These are phyloP conservation scores for Apoderus coryli DNA, from an alignment of 2,888 invertebrate species.

Conservation along the genomic window DNA sequence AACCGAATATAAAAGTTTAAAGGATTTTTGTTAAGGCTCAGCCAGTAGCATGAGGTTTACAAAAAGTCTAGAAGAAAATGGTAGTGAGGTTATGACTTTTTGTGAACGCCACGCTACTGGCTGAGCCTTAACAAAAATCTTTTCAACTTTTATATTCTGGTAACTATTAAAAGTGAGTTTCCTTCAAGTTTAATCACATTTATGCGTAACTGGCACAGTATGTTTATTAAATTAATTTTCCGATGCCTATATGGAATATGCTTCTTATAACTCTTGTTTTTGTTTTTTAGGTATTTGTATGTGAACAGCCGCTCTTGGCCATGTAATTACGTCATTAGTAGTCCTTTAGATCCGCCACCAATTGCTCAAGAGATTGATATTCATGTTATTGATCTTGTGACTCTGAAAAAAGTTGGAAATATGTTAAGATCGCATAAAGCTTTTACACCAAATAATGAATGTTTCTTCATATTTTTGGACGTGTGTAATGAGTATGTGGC, in stretches of 20 bases:
- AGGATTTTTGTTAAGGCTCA: too few relatives aligned
- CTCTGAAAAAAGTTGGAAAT: conserved; percentile 58
- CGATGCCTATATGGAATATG: conserved; percentile 1
- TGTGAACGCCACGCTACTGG: too few relatives aligned
- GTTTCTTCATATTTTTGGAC: conserved; percentile 75
- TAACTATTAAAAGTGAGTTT: too few relatives aligned
- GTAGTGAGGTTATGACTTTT: too few relatives aligned
- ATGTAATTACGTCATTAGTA: conserved; percentile 53
- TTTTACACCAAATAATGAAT: conserved; percentile 71
- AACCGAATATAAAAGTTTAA: too few relatives aligned
- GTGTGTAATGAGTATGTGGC: conserved; percentile 71
- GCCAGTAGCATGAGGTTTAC: too few relatives aligned
- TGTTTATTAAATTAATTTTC: too few relatives aligned
- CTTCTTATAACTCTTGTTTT: conserved; percentile 4
- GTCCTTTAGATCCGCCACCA: conserved; percentile 67
- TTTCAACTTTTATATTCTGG: too few relatives aligned
- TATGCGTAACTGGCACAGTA: too few relatives aligned
- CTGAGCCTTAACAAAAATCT: too few relatives aligned
- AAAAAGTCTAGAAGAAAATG: too few relatives aligned
- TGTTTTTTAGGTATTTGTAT: conserved; percentile 50
- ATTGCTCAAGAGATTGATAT: conserved; percentile 79
- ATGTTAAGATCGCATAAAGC: conserved; percentile 68
- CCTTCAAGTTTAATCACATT: too few relatives aligned
- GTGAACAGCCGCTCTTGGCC: conserved; percentile 79
- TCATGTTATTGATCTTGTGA: conserved; percentile 69